A percentile compares a stretch with the other conserved stretches of the same genome.
phyloP scores from a whole-genome alignment of 2,797 vertebrate genomes.

The Lerista edwardsae region DNA sequence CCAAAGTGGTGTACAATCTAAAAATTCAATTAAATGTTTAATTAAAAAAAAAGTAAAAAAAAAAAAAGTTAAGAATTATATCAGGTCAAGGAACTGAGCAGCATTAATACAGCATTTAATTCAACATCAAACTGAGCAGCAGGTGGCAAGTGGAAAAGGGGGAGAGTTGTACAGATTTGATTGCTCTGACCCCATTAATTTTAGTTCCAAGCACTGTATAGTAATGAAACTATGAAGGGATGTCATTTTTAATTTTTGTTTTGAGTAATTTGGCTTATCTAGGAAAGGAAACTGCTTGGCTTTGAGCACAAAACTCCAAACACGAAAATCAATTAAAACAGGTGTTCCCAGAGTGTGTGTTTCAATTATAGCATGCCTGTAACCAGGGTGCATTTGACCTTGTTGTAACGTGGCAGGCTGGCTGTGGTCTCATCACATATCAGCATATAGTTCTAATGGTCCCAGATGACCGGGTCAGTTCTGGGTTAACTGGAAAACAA shows the following conservation, averaged over 20 bases:
- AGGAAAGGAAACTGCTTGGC: not conserved
- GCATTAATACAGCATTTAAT: not conserved
- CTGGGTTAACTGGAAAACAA: slow-evolving; percentile 23
- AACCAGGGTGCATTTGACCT: not conserved
- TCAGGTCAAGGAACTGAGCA: not conserved
- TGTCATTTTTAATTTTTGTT: slow-evolving; percentile 5
- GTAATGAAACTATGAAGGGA: not conserved
- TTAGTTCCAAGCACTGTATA: not conserved
- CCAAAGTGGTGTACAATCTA: too few species aligned
- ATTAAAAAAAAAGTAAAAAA: too few species aligned
- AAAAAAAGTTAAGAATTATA: not conserved
- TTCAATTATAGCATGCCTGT: not conserved
- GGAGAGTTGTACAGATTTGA: not conserved
- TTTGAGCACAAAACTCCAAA: not conserved
- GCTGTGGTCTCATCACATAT: not conserved
- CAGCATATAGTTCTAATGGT: not conserved
- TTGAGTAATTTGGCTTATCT: not conserved
- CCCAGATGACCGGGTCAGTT: slow-evolving; percentile 6
- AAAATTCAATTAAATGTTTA: too few species aligned
- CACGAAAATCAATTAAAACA: not conserved
- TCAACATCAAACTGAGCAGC: too few species aligned
- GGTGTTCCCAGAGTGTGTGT: not conserved
- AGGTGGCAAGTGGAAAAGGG: not conserved
- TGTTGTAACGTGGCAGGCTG: not conserved
- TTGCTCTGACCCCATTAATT: not conserved